Evolutionary conservation across 2,113 vertebrate species (phyloP), one percentile per base, ranked within the genome.

Genomic region (Oryzias celebensis): DNA sequence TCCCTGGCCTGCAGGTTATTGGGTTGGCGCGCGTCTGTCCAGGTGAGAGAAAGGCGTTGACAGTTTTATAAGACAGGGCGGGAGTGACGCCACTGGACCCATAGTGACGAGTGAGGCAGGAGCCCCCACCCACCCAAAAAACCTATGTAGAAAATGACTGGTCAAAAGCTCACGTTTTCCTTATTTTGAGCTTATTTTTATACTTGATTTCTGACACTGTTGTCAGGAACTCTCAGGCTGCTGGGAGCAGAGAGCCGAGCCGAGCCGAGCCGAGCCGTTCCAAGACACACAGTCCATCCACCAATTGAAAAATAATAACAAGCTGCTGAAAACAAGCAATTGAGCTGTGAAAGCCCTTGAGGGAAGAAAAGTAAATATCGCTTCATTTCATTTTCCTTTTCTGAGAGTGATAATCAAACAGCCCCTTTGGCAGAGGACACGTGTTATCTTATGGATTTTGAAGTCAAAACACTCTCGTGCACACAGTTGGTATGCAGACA

Each of bases 271-370:
- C 77, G 53, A 56, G 67, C 74, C 20, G 59, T 47, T 62, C 64
- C 68, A 71, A 80, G 88, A 89, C 83, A 82, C 73, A 77, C 79
- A 63, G 77, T 69, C 88, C 86, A 90, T 90, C 84, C 87, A 74
- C 70, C 89, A 80, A 89, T 90, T 90, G 89, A 88, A 90, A 92
- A 92, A 89, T 90, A 91, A 91, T 80, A 92, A 90, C 88, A 90
- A 68, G 66, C 85, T 71, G 86, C 80, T 91, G 51, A 91, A 93
- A 90, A 91, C 87, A 91, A 90, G 79, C 90, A 87, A 79, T 90
- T 89, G 78, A 89, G 82, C 89, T 90, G 83, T 89, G 73, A 88
- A 92, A 92, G 85, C 90, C 77, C 86, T 81, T 81, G 73, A 36
- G 79, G 68, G 51, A 70, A 61, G 83, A 85, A 88, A 89, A 90